Percentiles rank a stretch among this genome's conserved stretches.
Conservation (phyloP, 2,113 vertebrate genomes). For the Sylvicapra grimmia region DNA sequence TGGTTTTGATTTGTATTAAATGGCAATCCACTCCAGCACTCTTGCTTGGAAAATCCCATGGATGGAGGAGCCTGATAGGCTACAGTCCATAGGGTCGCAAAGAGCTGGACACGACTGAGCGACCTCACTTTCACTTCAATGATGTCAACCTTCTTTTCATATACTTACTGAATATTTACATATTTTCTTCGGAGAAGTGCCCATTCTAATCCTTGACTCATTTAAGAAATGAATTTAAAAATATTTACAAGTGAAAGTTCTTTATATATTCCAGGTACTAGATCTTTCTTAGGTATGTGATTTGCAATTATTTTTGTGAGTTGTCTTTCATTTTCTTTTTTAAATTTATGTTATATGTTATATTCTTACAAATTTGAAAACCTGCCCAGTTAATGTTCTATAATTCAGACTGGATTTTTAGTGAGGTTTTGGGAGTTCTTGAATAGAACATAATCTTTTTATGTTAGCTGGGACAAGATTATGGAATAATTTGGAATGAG, state of each 20-base stretch:
- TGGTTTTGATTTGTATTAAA: too few species aligned
- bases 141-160: background rate
- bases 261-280: background rate
- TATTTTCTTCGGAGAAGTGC: background rate
- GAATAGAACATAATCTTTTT: background rate
- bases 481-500: background rate
- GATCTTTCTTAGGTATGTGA: background rate
- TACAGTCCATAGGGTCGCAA: too few species aligned
- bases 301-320: background rate
- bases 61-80: too few species aligned
- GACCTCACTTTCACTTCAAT: too few species aligned
- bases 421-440: background rate
- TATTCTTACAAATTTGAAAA: background rate
- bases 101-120: too few species aligned
- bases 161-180: background rate
- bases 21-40: too few species aligned
- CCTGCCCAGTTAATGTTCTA: background rate
- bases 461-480: background rate
- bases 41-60: too few species aligned
- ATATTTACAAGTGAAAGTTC: background rate
- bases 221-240: background rate
- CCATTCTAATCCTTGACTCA: background rate
- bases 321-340: background rate
- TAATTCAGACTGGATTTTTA: conserved; percentile 30
- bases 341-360: background rate